Evolutionary conservation across 2,888 invertebrate genomes (phyloP).

Genomic region (Barypeithes pellucidus): DNA sequence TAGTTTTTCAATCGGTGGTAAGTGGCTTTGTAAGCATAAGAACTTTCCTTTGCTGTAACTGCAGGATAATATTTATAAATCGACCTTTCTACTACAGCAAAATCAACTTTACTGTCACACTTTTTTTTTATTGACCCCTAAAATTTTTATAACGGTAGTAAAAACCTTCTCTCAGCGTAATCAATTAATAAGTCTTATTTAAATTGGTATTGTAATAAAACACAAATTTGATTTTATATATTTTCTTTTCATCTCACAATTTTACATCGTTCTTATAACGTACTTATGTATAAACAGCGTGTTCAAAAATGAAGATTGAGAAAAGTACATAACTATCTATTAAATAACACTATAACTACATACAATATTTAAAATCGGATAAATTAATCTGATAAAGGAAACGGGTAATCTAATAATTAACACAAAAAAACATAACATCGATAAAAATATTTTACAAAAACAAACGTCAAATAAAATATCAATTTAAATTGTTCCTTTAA

Average conservation of each 20-base stretch:
- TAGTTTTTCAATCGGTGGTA: no score
- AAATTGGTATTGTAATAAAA: slow-evolving; percentile 52
- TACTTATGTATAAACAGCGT: slow-evolving; percentile 68
- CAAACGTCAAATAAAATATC: background rate
- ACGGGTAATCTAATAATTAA: background rate
- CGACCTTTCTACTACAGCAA: no score
- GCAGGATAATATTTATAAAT: no score
- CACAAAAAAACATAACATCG: background rate
- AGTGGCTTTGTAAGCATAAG: no score
- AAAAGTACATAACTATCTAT: slow-evolving; percentile 31
- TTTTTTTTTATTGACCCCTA: no score
- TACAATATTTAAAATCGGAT: slow-evolving; percentile 28
- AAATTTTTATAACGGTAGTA: no score
- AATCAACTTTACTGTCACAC: no score
- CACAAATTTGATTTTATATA: slow-evolving; percentile 59
- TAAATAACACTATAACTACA: slow-evolving; percentile 32
- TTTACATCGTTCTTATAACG: slow-evolving; percentile 66
- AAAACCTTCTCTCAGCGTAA: no score
- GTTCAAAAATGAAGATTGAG: slow-evolving; percentile 60
- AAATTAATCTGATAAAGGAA: background rate
- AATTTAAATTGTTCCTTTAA: no score
- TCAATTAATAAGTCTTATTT: no score
- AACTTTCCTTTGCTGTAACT: no score
- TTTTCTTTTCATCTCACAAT: slow-evolving; percentile 68
- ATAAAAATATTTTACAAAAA: background rate